phyloP scores from a whole-genome alignment of 2,113 vertebrate species.

The Solea solea region DNA sequence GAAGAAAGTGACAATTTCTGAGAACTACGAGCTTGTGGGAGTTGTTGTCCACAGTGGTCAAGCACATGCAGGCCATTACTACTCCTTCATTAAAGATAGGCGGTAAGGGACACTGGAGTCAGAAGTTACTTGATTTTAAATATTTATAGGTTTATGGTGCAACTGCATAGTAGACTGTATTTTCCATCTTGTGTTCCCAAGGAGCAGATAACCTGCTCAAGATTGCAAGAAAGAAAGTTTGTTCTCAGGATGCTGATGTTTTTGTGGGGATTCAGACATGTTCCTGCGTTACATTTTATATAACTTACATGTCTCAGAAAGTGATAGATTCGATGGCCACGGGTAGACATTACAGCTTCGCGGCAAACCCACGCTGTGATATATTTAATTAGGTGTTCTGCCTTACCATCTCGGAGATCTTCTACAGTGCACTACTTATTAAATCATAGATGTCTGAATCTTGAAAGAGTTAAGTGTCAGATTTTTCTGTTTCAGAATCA shows the following conservation, averaged over 20 bases:
- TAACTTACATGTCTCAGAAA: not conserved
- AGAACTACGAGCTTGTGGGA: conserved; percentile 97
- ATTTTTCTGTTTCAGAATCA: too few species aligned
- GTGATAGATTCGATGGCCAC: not conserved
- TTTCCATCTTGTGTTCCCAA: conserved; percentile 28
- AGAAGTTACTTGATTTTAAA: not conserved
- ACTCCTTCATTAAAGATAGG: conserved; percentile 98
- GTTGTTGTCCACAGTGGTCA: conserved; percentile 98
- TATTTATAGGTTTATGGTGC: not conserved
- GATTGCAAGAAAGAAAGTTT: conserved; percentile 25
- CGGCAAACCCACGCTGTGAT: too few species aligned
- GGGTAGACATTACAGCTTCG: not conserved
- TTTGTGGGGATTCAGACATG: conserved; percentile 2
- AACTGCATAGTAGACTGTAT: not conserved
- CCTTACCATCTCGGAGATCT: too few species aligned
- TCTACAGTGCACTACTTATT: too few species aligned
- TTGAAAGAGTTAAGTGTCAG: too few species aligned
- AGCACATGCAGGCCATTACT: conserved; percentile 97
- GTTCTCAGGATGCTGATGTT: conserved; percentile 5
- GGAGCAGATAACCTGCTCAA: conserved; percentile 12
- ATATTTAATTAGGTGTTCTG: too few species aligned
- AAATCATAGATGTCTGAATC: too few species aligned
- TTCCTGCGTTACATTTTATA: conserved; percentile 3
- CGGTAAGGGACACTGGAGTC: conserved; percentile 80
- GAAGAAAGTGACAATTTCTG: conserved; percentile 97